Evolutionary conservation across 1,140 invertebrate species (phyloP), one percentile per base, ranked within the genome.

Genomic region (Stegodyphus mimosarum): DNA sequence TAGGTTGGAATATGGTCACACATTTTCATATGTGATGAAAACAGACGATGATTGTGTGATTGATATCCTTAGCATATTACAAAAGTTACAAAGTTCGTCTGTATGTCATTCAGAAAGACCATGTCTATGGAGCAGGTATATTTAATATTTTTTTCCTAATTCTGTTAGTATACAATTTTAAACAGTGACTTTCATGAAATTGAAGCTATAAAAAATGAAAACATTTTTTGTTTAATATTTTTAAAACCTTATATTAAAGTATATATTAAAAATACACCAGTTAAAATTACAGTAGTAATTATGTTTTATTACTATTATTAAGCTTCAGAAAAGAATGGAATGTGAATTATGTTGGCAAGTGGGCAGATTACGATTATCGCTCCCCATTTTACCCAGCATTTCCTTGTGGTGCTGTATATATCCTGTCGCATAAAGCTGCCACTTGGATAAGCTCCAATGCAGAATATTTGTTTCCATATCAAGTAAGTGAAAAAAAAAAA

Each of bases 401-500:
- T 86, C 88, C 88, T 10, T 89, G 88, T 87, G 88, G 88, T 33
- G 80, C 83, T 49, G 88, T 87, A 13, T 89, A 88, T 66, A 33
- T 89, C 64, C 33, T 89, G 48, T 88, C 88, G 0, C 7, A 11
- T 33, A 64, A 86, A 63, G 48, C 87, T 6, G 87, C 86, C 6
- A 18, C 75, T 7, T 89, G 88, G 88, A 52, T 89, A 63, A 73
- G 50, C 13, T 33, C 11, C 7, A 88, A 88, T 86, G 33, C 55
- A 33, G 64, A 88, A 9, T 13, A 18, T n/a, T 60, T 88, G 10
- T 53, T 75, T 69, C 49, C 71, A 9, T 88, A 87, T 75, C 88
- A 88, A 75, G 87, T 88, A 83, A 81, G 7, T 33, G 33, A 63
- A 15, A 10, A 18, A 13, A 18, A 33, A 3, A 1, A 33, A 33